Conservation (phyloP, 35 echinoderm and acorn worm species). For the Lytechinus variegatus region DNA sequence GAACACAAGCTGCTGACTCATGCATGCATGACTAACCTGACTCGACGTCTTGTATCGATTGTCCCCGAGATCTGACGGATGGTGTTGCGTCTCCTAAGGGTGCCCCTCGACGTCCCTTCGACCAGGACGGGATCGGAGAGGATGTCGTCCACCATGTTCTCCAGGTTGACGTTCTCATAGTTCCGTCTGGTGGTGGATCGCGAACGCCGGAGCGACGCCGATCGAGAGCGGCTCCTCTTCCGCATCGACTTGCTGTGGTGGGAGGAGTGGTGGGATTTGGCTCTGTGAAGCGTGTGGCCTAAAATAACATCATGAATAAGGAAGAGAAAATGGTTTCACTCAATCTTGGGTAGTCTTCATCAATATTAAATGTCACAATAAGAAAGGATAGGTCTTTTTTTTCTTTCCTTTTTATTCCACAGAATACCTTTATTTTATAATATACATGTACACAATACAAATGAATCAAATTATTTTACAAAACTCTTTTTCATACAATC, state of each 20-base stretch:
- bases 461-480: too few species aligned
- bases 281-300: constrained; percentile 60
- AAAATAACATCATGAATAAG: too few species aligned
- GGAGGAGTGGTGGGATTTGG: constrained; percentile 26
- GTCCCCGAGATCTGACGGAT: constrained; percentile 76
- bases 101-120: constrained; percentile 39
- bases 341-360: too few species aligned
- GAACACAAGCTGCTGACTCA: neutral
- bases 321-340: too few species aligned
- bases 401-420: too few species aligned
- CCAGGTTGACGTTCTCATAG: constrained; percentile 56
- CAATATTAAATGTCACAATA: too few species aligned
- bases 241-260: constrained; percentile 32
- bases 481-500: too few species aligned
- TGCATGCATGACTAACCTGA: constrained; percentile 64
- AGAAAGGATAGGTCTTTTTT: too few species aligned
- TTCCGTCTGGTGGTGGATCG: constrained; percentile 12
- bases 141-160: constrained; percentile 81
- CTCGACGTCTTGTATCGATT: constrained; percentile 72
- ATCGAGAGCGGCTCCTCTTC: neutral
- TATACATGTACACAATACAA: too few species aligned
- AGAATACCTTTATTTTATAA: too few species aligned
- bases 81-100: constrained; percentile 69
- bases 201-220: constrained; percentile 20
- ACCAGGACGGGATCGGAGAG: constrained; percentile 51